phyloP scores from a whole-genome alignment of 2,113 vertebrate genomes.

The Dascyllus trimaculatus region DNA sequence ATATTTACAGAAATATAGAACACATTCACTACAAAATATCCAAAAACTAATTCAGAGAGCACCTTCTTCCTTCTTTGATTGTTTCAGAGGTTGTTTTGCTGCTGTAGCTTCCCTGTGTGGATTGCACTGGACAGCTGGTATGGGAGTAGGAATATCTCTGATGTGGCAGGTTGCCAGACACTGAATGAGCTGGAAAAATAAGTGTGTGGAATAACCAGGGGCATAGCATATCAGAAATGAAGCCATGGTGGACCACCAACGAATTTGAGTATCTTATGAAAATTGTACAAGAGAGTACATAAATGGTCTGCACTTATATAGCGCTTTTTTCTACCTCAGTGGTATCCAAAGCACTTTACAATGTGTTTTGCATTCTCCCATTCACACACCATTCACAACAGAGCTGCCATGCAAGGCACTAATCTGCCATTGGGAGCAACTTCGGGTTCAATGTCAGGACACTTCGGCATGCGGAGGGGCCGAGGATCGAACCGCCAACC shows the following conservation, averaged over 20 bases:
- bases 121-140: constrained; percentile 37
- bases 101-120: constrained; percentile 12
- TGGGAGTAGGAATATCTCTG: constrained; percentile 25
- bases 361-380: too few relatives aligned
- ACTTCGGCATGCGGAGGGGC: too few relatives aligned
- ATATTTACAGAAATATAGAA: not conserved
- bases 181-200: constrained; percentile 1
- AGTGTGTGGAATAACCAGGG: constrained; percentile 1
- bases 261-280: not conserved
- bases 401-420: too few relatives aligned
- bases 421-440: too few relatives aligned
- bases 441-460: too few relatives aligned
- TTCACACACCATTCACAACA: too few relatives aligned
- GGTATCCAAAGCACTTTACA: too few relatives aligned
- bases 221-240: constrained; percentile 1
- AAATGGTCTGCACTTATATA: too few relatives aligned
- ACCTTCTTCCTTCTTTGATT: not conserved
- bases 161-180: constrained; percentile 13
- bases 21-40: not conserved
- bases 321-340: too few relatives aligned
- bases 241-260: not conserved
- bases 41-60: not conserved
- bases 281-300: not conserved
- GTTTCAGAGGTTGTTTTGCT: constrained; percentile 9
- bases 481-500: too few relatives aligned